These are phyloP conservation scores for Galerucella pusilla DNA, from an alignment of 2,888 invertebrate species.

Conservation along the genomic window DNA sequence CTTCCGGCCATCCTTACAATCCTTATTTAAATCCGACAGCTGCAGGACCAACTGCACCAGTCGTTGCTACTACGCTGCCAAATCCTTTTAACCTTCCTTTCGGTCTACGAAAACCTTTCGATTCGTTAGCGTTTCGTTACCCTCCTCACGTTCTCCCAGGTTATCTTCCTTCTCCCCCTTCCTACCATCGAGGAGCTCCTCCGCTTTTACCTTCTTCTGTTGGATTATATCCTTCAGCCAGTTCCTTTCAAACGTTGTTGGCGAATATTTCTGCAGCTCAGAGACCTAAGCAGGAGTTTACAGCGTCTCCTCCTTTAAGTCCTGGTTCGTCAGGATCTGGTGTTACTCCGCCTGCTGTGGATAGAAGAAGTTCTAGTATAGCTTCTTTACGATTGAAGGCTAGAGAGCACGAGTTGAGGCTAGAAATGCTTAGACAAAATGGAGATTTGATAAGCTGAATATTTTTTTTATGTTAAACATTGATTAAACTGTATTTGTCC, in stretches of 20 bases:
- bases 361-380: constrained; percentile 87
- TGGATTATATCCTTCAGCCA: constrained; percentile 70
- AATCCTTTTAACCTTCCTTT: constrained; percentile 87
- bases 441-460: constrained; percentile 82
- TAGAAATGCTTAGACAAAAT: constrained; percentile 85
- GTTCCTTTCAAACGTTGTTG: constrained; percentile 86
- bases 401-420: constrained; percentile 86
- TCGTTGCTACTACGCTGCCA: constrained; percentile 80
- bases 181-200: constrained; percentile 69
- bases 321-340: constrained; percentile 68
- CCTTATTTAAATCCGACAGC: constrained; percentile 79
- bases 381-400: constrained; percentile 89
- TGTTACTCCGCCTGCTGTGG: constrained; percentile 73
- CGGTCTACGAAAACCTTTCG: constrained; percentile 80
- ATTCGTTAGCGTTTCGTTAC: constrained; percentile 79
- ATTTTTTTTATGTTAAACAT: background rate
- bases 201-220: constrained; percentile 75
- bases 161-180: constrained; percentile 68
- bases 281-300: constrained; percentile 68
- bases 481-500: too few species aligned
- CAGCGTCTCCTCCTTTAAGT: constrained; percentile 68
- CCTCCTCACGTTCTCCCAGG: constrained; percentile 72
- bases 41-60: constrained; percentile 72
- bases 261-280: constrained; percentile 80
- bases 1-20: constrained; percentile 90